Base-by-base conservation (phyloP, 2,113 vertebrate species). In the Struthidea cinerea region DNA sequence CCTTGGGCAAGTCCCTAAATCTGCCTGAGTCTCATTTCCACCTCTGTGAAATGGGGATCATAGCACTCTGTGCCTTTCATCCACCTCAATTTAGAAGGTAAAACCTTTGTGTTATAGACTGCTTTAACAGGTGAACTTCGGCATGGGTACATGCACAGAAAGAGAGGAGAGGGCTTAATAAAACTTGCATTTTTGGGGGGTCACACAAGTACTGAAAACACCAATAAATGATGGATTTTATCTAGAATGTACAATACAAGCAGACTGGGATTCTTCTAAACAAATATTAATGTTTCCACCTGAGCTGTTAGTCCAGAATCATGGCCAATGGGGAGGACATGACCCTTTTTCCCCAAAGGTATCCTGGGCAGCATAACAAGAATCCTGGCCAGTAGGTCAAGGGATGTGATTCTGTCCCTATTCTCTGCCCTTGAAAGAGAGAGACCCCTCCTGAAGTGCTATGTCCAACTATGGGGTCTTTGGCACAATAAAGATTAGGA, bases 1-100 rank as follows among this genome's bases (percentile, higher is more conserved):
- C 94, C 92, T 88, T 91, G 71, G 92, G 95, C 93, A 95, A 95
- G 91, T 84, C 79, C 84, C 82, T 88, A 77, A 95, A 71, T 41
- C 55, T 85, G 55, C 46, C 79, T 77, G 84, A 70, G 82, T 91
- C 87, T 96, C 79, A 96, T 94, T 97, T 96, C 90, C 92, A 90
- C 33, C 35, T 68, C 87, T 90, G 39, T 94, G 92, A 90, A 92
- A 93, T 20, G 52, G 68, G 92, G 90, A 91, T 93, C 84, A 76
- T 33, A 84, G 57, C 53, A 35, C 59, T 41, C 35, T 26, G 33
- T 74, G 76, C 27, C 32, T 94, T 93, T 92, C 22, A 81, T 71
- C 52, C 52, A 44, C 18, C 33, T 77, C 15, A 5, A 15, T 70
- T 86, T 50, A 52, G 78, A 79, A 87, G 87, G 67, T 37, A 94